phyloP scores from a whole-genome alignment of 2,797 vertebrate genomes.

The Merluccius polli region DNA sequence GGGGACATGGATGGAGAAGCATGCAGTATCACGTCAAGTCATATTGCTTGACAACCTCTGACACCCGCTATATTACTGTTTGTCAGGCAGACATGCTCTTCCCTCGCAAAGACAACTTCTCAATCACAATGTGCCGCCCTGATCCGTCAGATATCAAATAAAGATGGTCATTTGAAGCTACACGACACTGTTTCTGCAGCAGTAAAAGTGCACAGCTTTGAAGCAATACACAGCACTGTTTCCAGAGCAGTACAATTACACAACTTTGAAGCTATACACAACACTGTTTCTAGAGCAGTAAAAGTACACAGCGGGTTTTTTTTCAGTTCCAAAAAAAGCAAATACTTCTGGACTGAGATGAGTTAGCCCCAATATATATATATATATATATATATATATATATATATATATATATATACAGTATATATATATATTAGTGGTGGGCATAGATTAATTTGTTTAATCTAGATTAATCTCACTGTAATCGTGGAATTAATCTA shows the following conservation, averaged over 20 bases:
- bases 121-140: neutral
- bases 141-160: neutral
- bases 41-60: neutral
- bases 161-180: neutral
- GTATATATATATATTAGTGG: too few species aligned
- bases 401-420: neutral
- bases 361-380: neutral
- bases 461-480: too few species aligned
- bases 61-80: neutral
- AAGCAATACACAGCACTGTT: neutral
- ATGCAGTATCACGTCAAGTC: constrained; percentile 10
- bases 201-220: neutral
- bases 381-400: neutral
- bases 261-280: too few species aligned
- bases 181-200: neutral
- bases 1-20: constrained; percentile 4
- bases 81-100: neutral
- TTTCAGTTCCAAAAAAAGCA: neutral
- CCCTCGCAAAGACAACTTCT: neutral
- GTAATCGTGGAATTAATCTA: too few species aligned
- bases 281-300: too few species aligned
- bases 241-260: neutral
- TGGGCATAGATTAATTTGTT: too few species aligned
- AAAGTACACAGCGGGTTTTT: too few species aligned
- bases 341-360: neutral